phyloP scores from a whole-genome alignment of 2,113 vertebrate genomes.

The Mesoclemmys tuberculata region DNA sequence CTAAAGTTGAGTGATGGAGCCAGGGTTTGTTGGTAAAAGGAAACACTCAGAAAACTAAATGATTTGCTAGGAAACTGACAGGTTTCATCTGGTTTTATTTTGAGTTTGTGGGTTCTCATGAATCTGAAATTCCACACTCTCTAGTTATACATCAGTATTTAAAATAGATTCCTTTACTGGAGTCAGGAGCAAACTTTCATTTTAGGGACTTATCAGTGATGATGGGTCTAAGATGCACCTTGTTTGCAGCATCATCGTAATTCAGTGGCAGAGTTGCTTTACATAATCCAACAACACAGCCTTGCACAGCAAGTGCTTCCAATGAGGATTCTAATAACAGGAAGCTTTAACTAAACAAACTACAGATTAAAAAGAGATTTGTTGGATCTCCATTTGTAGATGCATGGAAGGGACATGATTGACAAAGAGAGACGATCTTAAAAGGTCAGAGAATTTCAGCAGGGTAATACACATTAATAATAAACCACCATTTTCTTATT shows the following conservation, averaged over 20 bases:
- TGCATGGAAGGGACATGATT: neutral
- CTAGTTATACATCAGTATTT: neutral
- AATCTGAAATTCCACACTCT: neutral
- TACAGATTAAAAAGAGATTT: neutral
- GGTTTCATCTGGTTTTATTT: neutral
- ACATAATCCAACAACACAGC: neutral
- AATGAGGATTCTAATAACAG: neutral
- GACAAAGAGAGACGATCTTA: neutral
- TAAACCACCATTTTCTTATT: neutral
- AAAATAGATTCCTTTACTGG: neutral
- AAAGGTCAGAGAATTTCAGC: neutral
- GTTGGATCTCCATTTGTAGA: neutral
- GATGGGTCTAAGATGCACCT: neutral
- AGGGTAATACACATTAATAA: neutral
- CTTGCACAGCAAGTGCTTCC: constrained; percentile 5
- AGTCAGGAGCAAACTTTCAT: neutral
- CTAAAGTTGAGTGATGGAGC: neutral
- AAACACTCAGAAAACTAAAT: neutral
- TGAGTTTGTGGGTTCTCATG: neutral
- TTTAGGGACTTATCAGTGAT: neutral
- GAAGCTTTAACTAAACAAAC: constrained; percentile 9
- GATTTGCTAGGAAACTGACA: neutral
- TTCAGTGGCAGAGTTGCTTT: neutral
- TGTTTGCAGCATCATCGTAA: neutral
- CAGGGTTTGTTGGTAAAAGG: neutral